Conservation (phyloP, 2,113 vertebrate species). For the Cyphomyrus discorhynchus region DNA sequence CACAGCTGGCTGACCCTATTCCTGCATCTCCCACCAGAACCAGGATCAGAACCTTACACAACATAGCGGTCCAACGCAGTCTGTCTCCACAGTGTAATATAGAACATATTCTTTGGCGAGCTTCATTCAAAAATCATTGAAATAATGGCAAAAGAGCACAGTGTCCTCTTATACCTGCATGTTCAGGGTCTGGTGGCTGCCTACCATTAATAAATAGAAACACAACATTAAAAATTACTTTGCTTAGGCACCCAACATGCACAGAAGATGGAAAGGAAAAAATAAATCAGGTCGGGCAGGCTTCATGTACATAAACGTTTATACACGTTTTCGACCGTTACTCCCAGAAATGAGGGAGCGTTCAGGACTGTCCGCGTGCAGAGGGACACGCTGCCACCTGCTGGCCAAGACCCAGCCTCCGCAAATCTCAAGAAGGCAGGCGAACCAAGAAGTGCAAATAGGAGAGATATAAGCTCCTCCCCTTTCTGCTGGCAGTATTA, state of each 20-base stretch:
- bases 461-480: slow-evolving; percentile 6
- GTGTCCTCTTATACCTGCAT: not conserved
- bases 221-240: not conserved
- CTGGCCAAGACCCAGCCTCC: not conserved
- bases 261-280: not conserved
- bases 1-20: not conserved
- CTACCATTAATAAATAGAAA: not conserved
- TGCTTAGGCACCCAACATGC: not conserved
- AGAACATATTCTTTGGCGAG: not conserved
- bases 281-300: not conserved
- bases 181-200: not conserved
- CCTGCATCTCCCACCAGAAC: not conserved
- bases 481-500: slow-evolving; percentile 25
- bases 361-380: not conserved
- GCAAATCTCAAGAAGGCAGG: not conserved
- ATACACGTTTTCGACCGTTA: not conserved
- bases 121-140: not conserved
- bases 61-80: not conserved
- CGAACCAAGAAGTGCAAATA: not conserved
- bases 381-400: not conserved
- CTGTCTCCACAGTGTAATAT: not conserved
- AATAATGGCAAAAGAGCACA: not conserved
- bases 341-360: not conserved
- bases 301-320: not conserved
- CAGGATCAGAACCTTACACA: not conserved